Base-by-base conservation (phyloP, 2,113 vertebrate genomes). In the Neofelis nebulosa region DNA sequence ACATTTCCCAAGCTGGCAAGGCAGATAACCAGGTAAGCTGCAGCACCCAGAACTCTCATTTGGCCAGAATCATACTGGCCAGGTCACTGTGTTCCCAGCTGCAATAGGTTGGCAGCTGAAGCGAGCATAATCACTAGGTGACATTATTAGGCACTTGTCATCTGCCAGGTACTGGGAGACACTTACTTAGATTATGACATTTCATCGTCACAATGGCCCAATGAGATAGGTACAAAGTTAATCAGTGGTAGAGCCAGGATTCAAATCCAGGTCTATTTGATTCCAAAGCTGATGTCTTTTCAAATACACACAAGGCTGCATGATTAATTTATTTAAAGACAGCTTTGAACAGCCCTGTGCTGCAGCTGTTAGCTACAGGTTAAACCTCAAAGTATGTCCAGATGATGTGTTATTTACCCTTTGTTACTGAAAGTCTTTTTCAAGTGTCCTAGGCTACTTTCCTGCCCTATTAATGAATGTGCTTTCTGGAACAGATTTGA, bases 311-410 rank as follows among this genome's bases (percentile, higher is more conserved):
- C 68, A 93, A 97, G 16, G 15, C 48, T 95, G 66, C 48, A 63
- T 96, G 84, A 95, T 94, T 95, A 94, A 91, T 93, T 95, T 96
- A 89, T 96, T 96, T 89, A 74, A 96, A 93, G 66, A 93, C 25
- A 36, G 96, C 91, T 96, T 94, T 94, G 74, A 86, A 89, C 19
- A 94, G 31, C 36, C 68, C 11, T 74, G 57, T 65, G n/a, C 61
- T 83, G 33, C 41, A 95, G 73, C 83, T 95, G 55, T 96, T 79
- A 97, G 82, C 61, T 73, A 36, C 41, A 95, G 68, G 86, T 93
- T 85, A 95, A 96, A 92, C 11, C 69, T 89, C 68, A 87, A 93
- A 97, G 68, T 65, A 79, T 87, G n/a, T 25, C 13, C 79, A 97
- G 63, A 25, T 55, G 83, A n/a, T 69, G 74, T 89, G 86, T 74